These are phyloP conservation scores for Lampris incognitus DNA, from an alignment of 2,113 vertebrate genomes.

Conservation along the genomic window DNA sequence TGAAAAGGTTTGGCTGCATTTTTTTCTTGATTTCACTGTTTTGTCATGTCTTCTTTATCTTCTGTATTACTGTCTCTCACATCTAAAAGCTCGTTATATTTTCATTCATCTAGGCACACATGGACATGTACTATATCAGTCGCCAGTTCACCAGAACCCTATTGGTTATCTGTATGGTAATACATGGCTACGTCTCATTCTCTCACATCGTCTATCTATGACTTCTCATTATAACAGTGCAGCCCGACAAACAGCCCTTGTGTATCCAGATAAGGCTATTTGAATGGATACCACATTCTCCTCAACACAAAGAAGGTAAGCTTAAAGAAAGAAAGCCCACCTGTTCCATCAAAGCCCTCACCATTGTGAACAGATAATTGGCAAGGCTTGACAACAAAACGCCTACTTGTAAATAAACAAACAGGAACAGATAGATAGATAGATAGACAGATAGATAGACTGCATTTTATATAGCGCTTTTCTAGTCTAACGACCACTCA, in stretches of 20 bases:
- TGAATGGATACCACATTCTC: slow-evolving; percentile 72
- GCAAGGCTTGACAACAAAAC: slow-evolving; percentile 48
- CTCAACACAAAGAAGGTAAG: slow-evolving; percentile 71
- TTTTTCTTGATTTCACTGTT: slow-evolving; percentile 10
- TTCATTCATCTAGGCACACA: slow-evolving; percentile 36
- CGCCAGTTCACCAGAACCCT: slow-evolving; percentile 58
- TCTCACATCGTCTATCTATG: slow-evolving; percentile 72
- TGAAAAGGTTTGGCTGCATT: slow-evolving; percentile 15
- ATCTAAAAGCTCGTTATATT: slow-evolving; percentile 33
- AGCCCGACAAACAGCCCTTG: slow-evolving; percentile 65
- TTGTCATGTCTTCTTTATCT: not conserved
- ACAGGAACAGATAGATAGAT: slow-evolving; percentile 16
- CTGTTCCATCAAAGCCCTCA: slow-evolving; percentile 70
- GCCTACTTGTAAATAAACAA: slow-evolving; percentile 12
- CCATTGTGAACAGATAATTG: slow-evolving; percentile 69
- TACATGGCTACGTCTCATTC: slow-evolving; percentile 64
- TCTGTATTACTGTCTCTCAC: not conserved
- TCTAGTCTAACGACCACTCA: too few species aligned
- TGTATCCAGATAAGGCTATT: slow-evolving; percentile 72
- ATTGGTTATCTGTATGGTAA: slow-evolving; percentile 80
- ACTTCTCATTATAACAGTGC: slow-evolving; percentile 71
- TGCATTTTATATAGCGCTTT: too few species aligned
- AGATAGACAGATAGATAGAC: slow-evolving; percentile 24
- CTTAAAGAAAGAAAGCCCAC: slow-evolving; percentile 66
- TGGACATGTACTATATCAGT: slow-evolving; percentile 66